A percentile compares a stretch with the other conserved stretches of the same genome.
Conservation (phyloP, 2,797 vertebrate species). For the Urocyon cinereoargenteus region DNA sequence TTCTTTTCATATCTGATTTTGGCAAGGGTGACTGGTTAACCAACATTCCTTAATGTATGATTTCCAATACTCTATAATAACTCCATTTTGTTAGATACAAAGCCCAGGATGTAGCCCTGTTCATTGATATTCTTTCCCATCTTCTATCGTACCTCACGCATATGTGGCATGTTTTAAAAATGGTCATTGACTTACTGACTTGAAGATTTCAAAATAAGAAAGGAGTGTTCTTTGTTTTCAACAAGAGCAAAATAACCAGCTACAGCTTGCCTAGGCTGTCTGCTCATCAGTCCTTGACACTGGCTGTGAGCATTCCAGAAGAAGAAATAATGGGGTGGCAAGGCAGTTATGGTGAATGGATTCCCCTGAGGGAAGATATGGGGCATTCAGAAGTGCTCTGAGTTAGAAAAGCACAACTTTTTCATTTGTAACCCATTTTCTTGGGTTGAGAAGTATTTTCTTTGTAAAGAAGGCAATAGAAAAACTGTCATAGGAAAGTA, state of each 20-base stretch:
- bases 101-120: conserved; percentile 73
- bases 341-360: background rate
- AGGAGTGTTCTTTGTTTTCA: conserved; percentile 61
- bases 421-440: background rate
- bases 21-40: conserved; percentile 66
- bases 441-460: background rate
- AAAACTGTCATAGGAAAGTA: background rate
- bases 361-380: conserved; percentile 10
- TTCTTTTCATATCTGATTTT: conserved; percentile 81
- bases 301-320: conserved; percentile 60
- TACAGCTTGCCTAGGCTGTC: conserved; percentile 52
- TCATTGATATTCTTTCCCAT: conserved; percentile 25
- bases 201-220: conserved; percentile 62
- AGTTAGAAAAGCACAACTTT: background rate
- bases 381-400: background rate
- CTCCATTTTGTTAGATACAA: conserved; percentile 66
- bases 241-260: background rate
- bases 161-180: conserved; percentile 56
- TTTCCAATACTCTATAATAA: conserved; percentile 65
- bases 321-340: background rate
- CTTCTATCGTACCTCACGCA: background rate
- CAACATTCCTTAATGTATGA: conserved; percentile 65
- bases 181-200: conserved; percentile 7
- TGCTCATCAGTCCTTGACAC: conserved; percentile 44
- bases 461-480: background rate